A percentile compares a stretch with the other conserved stretches of the same genome.
Evolutionary conservation across 2,797 vertebrate species (phyloP).

Genomic region (Lates japonicus): DNA sequence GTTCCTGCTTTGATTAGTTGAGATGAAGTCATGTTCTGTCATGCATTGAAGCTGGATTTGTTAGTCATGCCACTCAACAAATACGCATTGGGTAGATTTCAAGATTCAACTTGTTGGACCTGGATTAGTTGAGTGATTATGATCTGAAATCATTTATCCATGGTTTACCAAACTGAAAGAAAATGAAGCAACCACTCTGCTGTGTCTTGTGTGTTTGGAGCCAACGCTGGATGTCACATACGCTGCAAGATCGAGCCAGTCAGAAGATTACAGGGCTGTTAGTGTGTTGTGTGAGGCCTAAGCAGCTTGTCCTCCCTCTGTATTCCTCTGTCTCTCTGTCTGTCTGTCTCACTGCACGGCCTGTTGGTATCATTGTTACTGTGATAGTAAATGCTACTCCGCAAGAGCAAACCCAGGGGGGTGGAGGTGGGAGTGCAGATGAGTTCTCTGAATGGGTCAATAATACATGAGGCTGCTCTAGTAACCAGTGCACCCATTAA

Average conservation of each 20-base stretch:
- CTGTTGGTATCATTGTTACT: conserved; percentile 43
- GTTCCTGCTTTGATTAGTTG: conserved; percentile 10
- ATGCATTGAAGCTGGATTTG: conserved; percentile 21
- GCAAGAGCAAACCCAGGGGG: conserved; percentile 44
- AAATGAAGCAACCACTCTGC: neutral
- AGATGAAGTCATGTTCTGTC: conserved; percentile 33
- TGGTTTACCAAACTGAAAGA: neutral
- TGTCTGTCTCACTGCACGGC: conserved; percentile 33
- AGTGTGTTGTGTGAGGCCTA: conserved; percentile 49
- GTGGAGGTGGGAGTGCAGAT: conserved; percentile 52
- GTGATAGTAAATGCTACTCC: conserved; percentile 49
- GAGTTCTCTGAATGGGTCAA: conserved; percentile 70
- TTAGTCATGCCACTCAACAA: neutral
- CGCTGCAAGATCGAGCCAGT: conserved; percentile 30
- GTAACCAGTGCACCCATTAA: conserved; percentile 62
- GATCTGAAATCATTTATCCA: neutral
- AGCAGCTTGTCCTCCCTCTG: conserved; percentile 61
- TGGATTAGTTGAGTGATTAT: fast-evolving
- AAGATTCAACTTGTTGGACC: neutral
- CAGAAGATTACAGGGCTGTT: conserved; percentile 52
- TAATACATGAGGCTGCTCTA: conserved; percentile 78
- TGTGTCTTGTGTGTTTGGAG: neutral
- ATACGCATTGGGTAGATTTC: neutral
- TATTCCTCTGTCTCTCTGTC: conserved; percentile 24
- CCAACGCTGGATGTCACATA: conserved; percentile 24